A percentile compares a stretch with the other conserved stretches of the same genome.
phyloP scores from a whole-genome alignment of 2,797 vertebrate genomes.

The Micromesistius poutassou region DNA sequence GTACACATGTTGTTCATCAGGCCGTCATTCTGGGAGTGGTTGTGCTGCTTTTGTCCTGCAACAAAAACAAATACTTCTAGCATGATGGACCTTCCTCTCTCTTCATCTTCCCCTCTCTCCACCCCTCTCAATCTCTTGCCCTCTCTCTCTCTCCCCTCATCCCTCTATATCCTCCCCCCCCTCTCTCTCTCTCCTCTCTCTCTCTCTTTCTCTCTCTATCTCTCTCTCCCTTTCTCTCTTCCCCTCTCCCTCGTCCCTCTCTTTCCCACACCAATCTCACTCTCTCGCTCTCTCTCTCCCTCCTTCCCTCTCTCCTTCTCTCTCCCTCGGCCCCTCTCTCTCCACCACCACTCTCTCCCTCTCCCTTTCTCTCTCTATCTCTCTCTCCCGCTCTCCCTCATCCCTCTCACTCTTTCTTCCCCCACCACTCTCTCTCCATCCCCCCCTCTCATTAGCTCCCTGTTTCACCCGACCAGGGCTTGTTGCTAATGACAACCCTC shows the following conservation, averaged over 20 bases:
- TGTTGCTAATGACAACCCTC: conserved; percentile 53
- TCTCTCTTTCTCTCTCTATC: no score
- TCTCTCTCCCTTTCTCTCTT: no score
- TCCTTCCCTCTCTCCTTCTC: neutral
- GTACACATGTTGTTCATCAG: conserved; percentile 57
- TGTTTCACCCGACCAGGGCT: neutral
- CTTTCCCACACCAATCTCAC: neutral
- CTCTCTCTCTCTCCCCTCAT: conserved; percentile 14
- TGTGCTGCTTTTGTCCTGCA: no score
- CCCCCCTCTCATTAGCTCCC: neutral
- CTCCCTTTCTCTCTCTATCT: no score
- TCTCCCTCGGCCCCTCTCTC: no score
- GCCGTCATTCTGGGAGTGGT: neutral
- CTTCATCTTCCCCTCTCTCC: neutral
- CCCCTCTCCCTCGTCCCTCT: conserved; percentile 31
- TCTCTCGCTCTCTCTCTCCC: conserved; percentile 16
- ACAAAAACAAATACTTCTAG: no score
- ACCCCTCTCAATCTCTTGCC: conserved; percentile 20
- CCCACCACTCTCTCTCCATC: no score
- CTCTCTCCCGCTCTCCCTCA: no score
- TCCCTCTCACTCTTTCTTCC: no score
- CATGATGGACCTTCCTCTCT: conserved; percentile 21
- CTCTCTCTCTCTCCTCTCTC: no score
- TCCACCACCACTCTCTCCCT: conserved; percentile 9
- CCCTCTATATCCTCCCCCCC: conserved; percentile 6